Percentiles rank a stretch among this genome's conserved stretches.
Evolutionary conservation across 2,113 vertebrate genomes (phyloP).

Genomic region (Cyphomyrus discorhynchus): DNA sequence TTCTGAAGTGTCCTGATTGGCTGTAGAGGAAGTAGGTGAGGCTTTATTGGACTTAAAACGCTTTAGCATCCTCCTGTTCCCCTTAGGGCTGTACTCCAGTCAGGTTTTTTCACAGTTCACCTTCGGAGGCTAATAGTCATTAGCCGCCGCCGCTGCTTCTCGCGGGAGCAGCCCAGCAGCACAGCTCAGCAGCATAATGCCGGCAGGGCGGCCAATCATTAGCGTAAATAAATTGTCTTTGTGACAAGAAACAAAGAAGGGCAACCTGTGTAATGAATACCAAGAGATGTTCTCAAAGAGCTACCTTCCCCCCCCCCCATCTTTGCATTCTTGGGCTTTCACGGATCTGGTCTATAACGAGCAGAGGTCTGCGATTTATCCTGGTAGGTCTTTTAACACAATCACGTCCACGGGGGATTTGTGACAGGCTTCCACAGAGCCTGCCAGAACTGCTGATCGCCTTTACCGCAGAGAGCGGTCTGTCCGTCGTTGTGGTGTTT

Average conservation of each 20-base stretch:
- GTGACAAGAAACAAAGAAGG: conserved; percentile 8
- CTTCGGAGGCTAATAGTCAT: background rate
- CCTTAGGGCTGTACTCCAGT: background rate
- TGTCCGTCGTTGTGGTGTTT: background rate
- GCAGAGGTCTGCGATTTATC: background rate
- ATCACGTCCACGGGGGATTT: background rate
- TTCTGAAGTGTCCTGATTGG: background rate
- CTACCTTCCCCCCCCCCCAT: background rate
- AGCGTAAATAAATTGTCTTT: conserved; percentile 34
- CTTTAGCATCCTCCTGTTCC: background rate
- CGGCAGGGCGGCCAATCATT: conserved; percentile 39
- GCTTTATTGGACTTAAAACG: background rate
- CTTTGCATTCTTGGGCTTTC: background rate
- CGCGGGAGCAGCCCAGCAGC: conserved; percentile 17
- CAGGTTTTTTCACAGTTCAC: background rate
- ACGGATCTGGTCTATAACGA: background rate
- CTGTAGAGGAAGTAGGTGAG: background rate
- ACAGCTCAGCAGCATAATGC: conserved; percentile 29
- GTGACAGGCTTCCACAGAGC: background rate
- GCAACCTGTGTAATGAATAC: background rate
- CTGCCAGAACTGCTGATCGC: background rate
- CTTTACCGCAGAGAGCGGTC: background rate
- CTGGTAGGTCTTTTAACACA: background rate
- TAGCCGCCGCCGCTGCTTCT: conserved; percentile 14
- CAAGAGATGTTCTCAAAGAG: conserved; percentile 17